Conservation (phyloP, 2,888 invertebrate genomes). For the Phalangium opilio region DNA sequence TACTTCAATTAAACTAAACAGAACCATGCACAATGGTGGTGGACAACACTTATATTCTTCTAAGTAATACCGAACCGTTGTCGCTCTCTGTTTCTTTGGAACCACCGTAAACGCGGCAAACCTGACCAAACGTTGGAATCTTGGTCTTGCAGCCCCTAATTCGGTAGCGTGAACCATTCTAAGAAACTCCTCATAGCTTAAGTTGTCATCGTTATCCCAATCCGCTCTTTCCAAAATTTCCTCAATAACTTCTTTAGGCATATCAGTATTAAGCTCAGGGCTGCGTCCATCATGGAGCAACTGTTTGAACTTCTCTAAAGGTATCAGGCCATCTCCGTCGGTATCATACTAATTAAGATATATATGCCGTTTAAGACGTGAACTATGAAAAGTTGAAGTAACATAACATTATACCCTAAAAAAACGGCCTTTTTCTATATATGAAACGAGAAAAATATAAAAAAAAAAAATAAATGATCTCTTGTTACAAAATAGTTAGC, state of each 20-base stretch:
- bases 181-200: conserved; percentile 72
- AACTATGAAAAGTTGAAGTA: no score
- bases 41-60: conserved; percentile 86
- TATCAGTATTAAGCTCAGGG: conserved; percentile 21
- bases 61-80: conserved; percentile 43
- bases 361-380: no score
- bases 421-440: no score
- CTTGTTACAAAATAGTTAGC: no score
- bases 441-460: no score
- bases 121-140: conserved; percentile 20
- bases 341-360: conserved; percentile 15
- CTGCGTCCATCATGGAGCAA: conserved; percentile 13
- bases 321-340: conserved; percentile 19
- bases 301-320: conserved; percentile 16
- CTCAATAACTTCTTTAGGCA: conserved; percentile 25
- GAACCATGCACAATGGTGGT: conserved; percentile 40
- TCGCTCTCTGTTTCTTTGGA: conserved; percentile 18
- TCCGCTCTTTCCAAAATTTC: conserved; percentile 27
- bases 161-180: conserved; percentile 37
- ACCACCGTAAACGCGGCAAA: conserved; percentile 20
- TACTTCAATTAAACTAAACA: conserved; percentile 76
- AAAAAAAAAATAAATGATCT: no score
- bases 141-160: conserved; percentile 17
- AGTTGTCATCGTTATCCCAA: conserved; percentile 51
- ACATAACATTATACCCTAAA: no score